Base-by-base conservation (phyloP, 1,140 invertebrate species). In the Pachypsylla venusta region DNA sequence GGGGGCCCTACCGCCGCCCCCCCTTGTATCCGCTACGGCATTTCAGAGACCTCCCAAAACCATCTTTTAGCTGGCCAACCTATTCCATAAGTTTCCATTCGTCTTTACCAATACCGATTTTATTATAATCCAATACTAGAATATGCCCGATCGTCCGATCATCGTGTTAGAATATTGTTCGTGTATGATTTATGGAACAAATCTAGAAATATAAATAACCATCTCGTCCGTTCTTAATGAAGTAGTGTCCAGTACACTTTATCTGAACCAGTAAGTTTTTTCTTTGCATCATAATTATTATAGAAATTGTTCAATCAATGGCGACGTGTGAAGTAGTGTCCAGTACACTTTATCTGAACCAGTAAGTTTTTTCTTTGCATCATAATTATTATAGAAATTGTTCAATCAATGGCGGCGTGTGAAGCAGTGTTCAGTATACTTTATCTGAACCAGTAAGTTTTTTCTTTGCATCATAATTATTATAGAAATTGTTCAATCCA, bases 401-500 rank as follows among this genome's bases (percentile, higher is more conserved):
- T 48, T 19, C 42, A 19, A 48, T 48, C 42, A 48, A 48, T 48
- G 42, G 42, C 22, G 42, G 42, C 42, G 16, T 22, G 16, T n/a
- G 42, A 22, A 4, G 42, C 42, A 7, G 42, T 4, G 16, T 48
- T 22, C n/a, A 22, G 16, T n/a, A n/a, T n/a, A n/a, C n/a, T n/a
- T n/a, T n/a, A n/a, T n/a, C n/a, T n/a, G n/a, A n/a, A n/a, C 7
- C 42, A 48, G 42, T 48, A 19, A 48, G 42, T 19, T n/a, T n/a
- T n/a, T n/a, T 48, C 42, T 19, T 48, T 48, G 42, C 42, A 48
- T 48, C 42, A 48, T 48, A 48, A 48, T 48, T 48, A 48, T 48
- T 22, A 19, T 48, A 7, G 5, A 48, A 22, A 19, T 22, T 4
- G 42, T 48, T 19, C 42, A 19, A 48, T 48, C 42, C 16, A 48